Evolutionary conservation across 2,888 invertebrate genomes (phyloP), one percentile per base, ranked within the genome.

Genomic region (Tenthredo distinguenda): DNA sequence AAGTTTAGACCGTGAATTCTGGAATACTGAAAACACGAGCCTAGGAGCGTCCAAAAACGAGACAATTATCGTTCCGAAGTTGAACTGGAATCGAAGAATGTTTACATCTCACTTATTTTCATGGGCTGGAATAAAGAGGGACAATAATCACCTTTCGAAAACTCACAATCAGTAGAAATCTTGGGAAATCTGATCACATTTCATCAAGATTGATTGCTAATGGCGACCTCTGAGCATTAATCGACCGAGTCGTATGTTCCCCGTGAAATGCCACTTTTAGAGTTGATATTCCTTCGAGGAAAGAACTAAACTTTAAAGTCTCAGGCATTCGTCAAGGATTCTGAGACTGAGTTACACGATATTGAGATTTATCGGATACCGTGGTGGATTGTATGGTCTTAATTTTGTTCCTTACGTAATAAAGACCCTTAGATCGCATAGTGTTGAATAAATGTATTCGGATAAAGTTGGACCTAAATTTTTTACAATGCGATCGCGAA

Each of bases 401-500:
- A 62, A 68, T 34, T 68, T 7, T 15, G 34, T 34, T 68, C 15
- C 18, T 34, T 5, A 7, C 15, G 34, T 18, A 68, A 68, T 21
- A 68, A 68, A 34, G 31, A 31, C 34, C 31, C 34, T 26, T 5
- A 5, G 12, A 12, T 26, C n/a, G 6, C 65, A 34, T 18, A 37
- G n/a, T n/a, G 71, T 71, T 2, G 40, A 74, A 9, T 74, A 43
- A 74, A 50, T 77, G 50, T 77, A 55, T 34, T 62, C 62, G 12
- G 4, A n/a, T n/a, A 81, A 40, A 31, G 81, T 58, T 40, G 40
- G n/a, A 26, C 15, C 34, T 40, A 26, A 40, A 62, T 62, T 62
- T 62, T 62, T 62, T 62, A 58, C 21, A 81, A 62, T 40, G 21
- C 26, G 58, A 37, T 62, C 10, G 55, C n/a, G 34, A 84, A 79